A percentile compares a stretch with the other conserved stretches of the same genome.
These are phyloP conservation scores for Phrynocephalus vlangalii DNA, from an alignment of 2,797 vertebrate species.

Conservation along the genomic window DNA sequence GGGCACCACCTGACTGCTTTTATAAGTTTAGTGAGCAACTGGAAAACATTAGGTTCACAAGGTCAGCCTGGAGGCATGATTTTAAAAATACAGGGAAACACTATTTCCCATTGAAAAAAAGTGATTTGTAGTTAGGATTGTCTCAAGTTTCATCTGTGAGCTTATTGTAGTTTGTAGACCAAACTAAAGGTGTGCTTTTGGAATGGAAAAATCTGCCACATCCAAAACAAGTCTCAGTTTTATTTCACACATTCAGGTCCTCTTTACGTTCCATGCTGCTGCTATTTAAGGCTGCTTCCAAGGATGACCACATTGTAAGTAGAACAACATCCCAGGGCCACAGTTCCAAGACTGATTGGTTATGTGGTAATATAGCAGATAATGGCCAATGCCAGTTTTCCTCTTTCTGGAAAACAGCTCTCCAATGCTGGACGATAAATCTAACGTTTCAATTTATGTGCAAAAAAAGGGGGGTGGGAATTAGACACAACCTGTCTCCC, in stretches of 20 bases:
- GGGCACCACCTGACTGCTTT: constrained; percentile 41
- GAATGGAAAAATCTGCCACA: background rate
- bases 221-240: background rate
- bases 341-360: background rate
- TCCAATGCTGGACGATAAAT: background rate
- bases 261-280: background rate
- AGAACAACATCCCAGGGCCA: background rate
- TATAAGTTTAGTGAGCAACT: constrained; percentile 30
- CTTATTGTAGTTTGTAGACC: no score
- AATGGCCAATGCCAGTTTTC: background rate
- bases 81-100: background rate
- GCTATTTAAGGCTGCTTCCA: background rate
- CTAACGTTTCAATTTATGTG: no score
- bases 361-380: background rate
- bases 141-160: no score
- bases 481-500: no score
- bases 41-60: constrained; percentile 24
- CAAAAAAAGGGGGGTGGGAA: no score
- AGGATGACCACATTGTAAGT: background rate
- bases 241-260: background rate
- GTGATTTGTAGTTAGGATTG: background rate
- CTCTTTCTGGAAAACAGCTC: background rate
- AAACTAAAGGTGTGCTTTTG: no score
- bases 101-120: background rate
- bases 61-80: background rate